These are phyloP conservation scores for Melanostoma scalare DNA, from an alignment of 2,888 invertebrate genomes.

Conservation along the genomic window DNA sequence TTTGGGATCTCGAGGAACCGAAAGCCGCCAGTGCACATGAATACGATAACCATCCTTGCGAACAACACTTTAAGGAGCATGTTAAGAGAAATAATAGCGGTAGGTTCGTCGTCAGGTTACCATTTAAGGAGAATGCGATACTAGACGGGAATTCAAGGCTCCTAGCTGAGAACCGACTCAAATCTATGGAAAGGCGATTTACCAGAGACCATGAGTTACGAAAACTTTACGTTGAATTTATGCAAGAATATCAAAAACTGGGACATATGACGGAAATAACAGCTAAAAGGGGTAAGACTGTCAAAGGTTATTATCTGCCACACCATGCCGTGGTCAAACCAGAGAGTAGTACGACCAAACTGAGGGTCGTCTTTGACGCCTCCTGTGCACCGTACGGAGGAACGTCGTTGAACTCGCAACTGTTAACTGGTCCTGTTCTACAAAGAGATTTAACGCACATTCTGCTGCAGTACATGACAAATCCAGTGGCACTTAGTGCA, in stretches of 20 bases:
- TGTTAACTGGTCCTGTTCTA: slow-evolving; percentile 30
- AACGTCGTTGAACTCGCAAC: slow-evolving; percentile 36
- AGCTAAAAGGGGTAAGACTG: slow-evolving; percentile 9
- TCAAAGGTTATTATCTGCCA: too few species aligned
- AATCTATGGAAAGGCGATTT: background rate
- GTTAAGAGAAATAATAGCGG: background rate
- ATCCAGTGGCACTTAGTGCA: slow-evolving; percentile 48
- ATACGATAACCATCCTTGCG: background rate
- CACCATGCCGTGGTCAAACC: too few species aligned
- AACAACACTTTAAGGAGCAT: background rate
- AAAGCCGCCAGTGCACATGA: background rate
- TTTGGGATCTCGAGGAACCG: background rate
- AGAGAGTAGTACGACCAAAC: too few species aligned
- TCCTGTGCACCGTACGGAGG: slow-evolving; percentile 13
- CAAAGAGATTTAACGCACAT: slow-evolving; percentile 38
- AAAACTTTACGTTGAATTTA: slow-evolving; percentile 33
- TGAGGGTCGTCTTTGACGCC: background rate
- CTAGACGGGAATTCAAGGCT: background rate
- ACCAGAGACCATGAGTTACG: background rate
- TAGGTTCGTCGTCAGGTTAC: background rate
- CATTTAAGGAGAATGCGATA: background rate
- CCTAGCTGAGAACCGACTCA: background rate
- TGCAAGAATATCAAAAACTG: slow-evolving; percentile 46
- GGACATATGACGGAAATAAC: slow-evolving; percentile 38
- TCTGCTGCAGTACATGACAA: slow-evolving; percentile 42